These are phyloP conservation scores for Oreotrochilus melanogaster DNA, from an alignment of 2,113 vertebrate genomes.

Conservation along the genomic window DNA sequence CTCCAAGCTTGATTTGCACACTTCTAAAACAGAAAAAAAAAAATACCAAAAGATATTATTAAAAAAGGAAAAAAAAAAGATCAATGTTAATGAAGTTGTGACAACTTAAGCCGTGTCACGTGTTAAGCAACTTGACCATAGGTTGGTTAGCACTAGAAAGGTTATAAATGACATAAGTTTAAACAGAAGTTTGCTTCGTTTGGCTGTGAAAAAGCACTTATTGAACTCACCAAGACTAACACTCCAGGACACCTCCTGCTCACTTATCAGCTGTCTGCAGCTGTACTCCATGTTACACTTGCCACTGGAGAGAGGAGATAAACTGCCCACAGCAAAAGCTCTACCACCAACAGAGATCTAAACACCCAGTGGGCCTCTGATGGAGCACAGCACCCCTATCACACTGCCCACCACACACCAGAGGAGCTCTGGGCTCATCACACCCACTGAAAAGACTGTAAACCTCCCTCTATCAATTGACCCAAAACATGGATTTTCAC, in stretches of 20 bases:
- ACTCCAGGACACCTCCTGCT: constrained; percentile 12
- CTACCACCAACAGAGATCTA: accelerated
- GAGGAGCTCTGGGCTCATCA: not conserved
- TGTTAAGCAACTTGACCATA: not conserved
- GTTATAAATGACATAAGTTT: not conserved
- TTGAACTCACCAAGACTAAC: constrained; percentile 17
- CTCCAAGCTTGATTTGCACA: not conserved
- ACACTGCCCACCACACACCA: accelerated
- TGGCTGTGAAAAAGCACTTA: not conserved
- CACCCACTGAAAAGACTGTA: not conserved
- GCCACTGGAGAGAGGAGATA: not conserved
- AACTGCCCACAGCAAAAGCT: not conserved
- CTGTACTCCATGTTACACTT: not conserved
- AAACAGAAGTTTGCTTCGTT: constrained; percentile 26
- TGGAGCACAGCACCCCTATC: not conserved
- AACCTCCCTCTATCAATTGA: not conserved
- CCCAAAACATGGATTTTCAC: not conserved
- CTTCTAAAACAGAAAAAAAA: not conserved
- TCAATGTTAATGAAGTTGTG: not conserved
- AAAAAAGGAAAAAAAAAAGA: not conserved
- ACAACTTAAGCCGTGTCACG: not conserved
- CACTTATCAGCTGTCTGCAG: constrained; percentile 53
- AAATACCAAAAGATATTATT: not conserved
- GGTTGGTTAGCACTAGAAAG: not conserved
- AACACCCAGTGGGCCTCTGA: accelerated